These are phyloP conservation scores for Spodoptera picta DNA, from an alignment of 2,888 invertebrate genomes.

Conservation along the genomic window DNA sequence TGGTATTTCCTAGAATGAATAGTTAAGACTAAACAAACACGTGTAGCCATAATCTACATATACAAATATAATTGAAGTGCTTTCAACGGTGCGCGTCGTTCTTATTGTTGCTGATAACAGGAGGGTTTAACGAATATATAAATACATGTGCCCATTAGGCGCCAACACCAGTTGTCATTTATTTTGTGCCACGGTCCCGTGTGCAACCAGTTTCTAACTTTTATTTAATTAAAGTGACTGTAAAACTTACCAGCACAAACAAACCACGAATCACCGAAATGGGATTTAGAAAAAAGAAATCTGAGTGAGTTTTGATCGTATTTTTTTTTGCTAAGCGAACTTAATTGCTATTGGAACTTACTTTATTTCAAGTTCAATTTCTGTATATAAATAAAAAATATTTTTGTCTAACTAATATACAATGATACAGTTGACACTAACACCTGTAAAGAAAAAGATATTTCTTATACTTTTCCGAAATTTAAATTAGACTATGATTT, in stretches of 20 bases:
- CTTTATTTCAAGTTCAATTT: too few relatives aligned
- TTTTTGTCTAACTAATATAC: too few relatives aligned
- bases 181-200: background rate
- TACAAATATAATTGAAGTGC: slow-evolving; percentile 47
- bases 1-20: slow-evolving; percentile 28
- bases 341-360: too few relatives aligned
- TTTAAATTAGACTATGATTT: too few relatives aligned
- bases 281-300: slow-evolving; percentile 31
- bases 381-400: too few relatives aligned
- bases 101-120: slow-evolving; percentile 42
- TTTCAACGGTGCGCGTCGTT: slow-evolving; percentile 15
- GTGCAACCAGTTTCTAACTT: background rate
- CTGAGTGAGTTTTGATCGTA: slow-evolving; percentile 24
- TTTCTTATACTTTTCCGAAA: too few relatives aligned
- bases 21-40: slow-evolving; percentile 27
- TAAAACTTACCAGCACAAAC: background rate
- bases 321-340: slow-evolving; percentile 13
- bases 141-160: slow-evolving; percentile 17
- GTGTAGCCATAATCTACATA: slow-evolving; percentile 15
- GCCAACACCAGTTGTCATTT: slow-evolving; percentile 20
- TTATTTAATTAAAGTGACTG: slow-evolving; percentile 2
- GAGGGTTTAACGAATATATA: slow-evolving; percentile 42
- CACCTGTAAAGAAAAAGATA: too few relatives aligned
- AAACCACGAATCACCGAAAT: slow-evolving; percentile 7
- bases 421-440: too few relatives aligned